Evolutionary conservation across 2,797 vertebrate genomes (phyloP).

Genomic region (Ammospiza maritima): DNA sequence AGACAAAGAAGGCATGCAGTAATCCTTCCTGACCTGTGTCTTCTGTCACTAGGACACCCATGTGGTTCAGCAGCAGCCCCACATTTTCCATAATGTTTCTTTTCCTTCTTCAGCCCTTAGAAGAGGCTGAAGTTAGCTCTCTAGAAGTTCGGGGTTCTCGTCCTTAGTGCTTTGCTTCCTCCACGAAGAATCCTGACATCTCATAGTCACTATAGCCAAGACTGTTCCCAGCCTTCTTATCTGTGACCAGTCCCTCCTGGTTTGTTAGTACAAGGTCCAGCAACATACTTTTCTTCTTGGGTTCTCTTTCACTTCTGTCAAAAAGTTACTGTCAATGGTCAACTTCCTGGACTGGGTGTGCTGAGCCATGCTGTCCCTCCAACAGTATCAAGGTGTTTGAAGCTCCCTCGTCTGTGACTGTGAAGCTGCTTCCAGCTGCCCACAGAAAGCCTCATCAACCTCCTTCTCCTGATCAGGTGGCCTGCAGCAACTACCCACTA

Average conservation of each 20-base stretch:
- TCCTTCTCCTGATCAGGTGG: neutral
- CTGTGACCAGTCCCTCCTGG: neutral
- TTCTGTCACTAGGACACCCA: neutral
- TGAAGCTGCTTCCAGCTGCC: neutral
- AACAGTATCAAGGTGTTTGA: neutral
- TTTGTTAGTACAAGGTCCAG: neutral
- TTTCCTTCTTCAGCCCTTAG: neutral
- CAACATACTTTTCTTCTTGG: neutral
- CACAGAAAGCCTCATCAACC: neutral
- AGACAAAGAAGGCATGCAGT: no score
- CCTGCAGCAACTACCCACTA: neutral
- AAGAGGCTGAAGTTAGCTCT: neutral
- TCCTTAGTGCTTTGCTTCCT: neutral
- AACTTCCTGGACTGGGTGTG: neutral
- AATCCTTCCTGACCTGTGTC: neutral
- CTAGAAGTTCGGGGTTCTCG: neutral
- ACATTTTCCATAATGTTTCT: neutral
- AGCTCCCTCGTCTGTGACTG: neutral
- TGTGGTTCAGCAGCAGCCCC: accelerated
- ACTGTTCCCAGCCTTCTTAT: neutral
- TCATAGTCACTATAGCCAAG: neutral
- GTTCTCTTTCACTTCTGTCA: neutral
- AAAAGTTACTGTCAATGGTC: neutral
- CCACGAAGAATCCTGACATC: neutral
- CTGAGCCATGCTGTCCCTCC: neutral